Base-by-base conservation (phyloP, 2,113 vertebrate species). In the Aptenodytes forsteri region DNA sequence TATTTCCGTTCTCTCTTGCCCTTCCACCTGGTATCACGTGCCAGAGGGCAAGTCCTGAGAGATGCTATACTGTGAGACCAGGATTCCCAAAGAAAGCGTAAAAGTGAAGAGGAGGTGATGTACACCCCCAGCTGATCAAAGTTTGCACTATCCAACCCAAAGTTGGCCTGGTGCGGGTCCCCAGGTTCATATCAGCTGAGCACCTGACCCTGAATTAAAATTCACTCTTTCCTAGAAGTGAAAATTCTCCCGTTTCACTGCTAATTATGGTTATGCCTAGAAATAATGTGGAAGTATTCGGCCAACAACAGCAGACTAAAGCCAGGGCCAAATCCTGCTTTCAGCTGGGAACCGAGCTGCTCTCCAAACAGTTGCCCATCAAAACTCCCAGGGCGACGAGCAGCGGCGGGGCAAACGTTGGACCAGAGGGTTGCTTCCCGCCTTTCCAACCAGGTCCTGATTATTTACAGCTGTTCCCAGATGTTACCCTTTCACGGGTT, bases 381-480 rank as follows among this genome's bases (percentile, higher is more conserved):
- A 34, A n/a, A 83, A 44, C 34, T 61, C 49, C 62, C 62, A 8
- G 34, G 23, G 40, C 7, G 38, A 64, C 0, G 3, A 7, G 52
- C 86, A 83, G 83, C 5, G 4, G 21, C 4, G 1, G 89, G 89
- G 76, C 62, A 89, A 54, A 64, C 0, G 1, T 3, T 7, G 49
- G 62, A 81, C 12, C 21, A 7, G 0, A 40, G 36, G 2, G 58
- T 4, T 25, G 16, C 22, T 87, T 49, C 82, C 88, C 87, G 85
- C 73, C 40, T 77, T 80, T 56, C 86, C 61, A 49, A 36, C 52
- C 76, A 47, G 65, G 36, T 49, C 10, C 19, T 49, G 61, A 47
- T 77, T 78, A 66, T 91, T 85, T 75, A 92, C 97, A 95, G 93
- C 81, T 94, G 94, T 79, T 92, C 44, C 95, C 94, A 97, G 93